Conservation (phyloP, 2,888 invertebrate species). For the Ephialtes manifestator region DNA sequence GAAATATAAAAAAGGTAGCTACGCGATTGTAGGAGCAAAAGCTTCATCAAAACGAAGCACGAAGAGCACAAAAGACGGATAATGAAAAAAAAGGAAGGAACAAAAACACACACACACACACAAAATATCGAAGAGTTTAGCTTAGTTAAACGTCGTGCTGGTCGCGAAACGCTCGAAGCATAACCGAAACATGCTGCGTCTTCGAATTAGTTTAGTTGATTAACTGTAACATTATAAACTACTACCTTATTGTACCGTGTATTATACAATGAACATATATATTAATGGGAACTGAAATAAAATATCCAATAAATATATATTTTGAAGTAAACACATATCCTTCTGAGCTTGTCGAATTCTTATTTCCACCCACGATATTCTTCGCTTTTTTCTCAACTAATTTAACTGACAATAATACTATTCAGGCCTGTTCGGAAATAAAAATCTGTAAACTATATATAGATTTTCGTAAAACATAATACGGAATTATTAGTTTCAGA, state of each 20-base stretch:
- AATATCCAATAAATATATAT: conserved; percentile 74
- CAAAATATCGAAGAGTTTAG: conserved; percentile 51
- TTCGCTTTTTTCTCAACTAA: neutral
- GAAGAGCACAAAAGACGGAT: conserved; percentile 32
- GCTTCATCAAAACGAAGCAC: conserved; percentile 36
- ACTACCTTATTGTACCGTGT: conserved; percentile 67
- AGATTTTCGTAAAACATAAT: too few species aligned
- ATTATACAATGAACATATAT: conserved; percentile 68
- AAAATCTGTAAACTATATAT: too few species aligned
- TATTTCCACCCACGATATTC: neutral
- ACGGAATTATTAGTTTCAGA: too few species aligned
- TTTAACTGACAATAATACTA: too few species aligned
- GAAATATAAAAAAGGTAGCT: neutral
- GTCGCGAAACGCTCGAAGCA: conserved; percentile 70
- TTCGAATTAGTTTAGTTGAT: conserved; percentile 60
- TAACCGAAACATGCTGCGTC: conserved; percentile 54
- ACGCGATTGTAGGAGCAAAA: neutral
- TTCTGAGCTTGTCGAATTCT: conserved; percentile 10
- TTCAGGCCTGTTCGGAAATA: too few species aligned
- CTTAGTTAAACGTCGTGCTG: conserved; percentile 66
- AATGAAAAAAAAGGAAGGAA: neutral
- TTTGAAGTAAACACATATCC: conserved; percentile 72
- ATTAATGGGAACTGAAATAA: conserved; percentile 72
- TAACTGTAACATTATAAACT: conserved; percentile 64
- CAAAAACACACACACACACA: conserved; percentile 2